Percentiles rank a stretch among this genome's conserved stretches.
These are phyloP conservation scores for Acridotheres tristis DNA, from an alignment of 2,797 vertebrate genomes.

Conservation along the genomic window DNA sequence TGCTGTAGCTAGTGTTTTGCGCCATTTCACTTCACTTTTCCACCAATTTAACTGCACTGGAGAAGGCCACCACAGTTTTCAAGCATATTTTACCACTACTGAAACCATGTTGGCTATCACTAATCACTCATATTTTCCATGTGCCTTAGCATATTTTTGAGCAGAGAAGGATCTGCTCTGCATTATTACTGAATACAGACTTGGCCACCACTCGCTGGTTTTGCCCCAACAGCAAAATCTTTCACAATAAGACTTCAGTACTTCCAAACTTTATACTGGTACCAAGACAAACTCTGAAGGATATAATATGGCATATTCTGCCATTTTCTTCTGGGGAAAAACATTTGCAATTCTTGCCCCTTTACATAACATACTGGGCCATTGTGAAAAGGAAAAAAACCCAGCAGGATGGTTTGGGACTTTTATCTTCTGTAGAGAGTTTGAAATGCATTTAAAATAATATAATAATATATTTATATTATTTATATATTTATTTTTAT, in stretches of 20 bases:
- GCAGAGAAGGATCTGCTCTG: background rate
- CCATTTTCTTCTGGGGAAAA: background rate
- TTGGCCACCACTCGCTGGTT: background rate
- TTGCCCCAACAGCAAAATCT: background rate
- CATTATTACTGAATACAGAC: background rate
- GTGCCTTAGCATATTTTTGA: background rate
- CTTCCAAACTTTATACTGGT: background rate
- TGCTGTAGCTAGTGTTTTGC: background rate
- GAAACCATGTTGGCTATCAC: background rate
- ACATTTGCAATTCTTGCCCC: background rate
- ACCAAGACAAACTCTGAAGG: background rate
- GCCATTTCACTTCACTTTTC: background rate
- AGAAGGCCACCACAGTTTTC: background rate
- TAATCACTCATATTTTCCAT: background rate
- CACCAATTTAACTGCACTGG: background rate
- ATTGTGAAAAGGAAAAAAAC: background rate
- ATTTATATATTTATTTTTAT: no score
- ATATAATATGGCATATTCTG: background rate
- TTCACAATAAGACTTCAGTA: background rate
- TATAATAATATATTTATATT: no score
- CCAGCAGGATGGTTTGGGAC: no score
- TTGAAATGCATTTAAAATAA: background rate
- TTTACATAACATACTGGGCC: background rate
- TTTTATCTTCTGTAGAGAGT: background rate
- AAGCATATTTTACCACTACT: background rate